Base-by-base conservation (phyloP, 23 tunicate genomes). In the Styela clava region DNA sequence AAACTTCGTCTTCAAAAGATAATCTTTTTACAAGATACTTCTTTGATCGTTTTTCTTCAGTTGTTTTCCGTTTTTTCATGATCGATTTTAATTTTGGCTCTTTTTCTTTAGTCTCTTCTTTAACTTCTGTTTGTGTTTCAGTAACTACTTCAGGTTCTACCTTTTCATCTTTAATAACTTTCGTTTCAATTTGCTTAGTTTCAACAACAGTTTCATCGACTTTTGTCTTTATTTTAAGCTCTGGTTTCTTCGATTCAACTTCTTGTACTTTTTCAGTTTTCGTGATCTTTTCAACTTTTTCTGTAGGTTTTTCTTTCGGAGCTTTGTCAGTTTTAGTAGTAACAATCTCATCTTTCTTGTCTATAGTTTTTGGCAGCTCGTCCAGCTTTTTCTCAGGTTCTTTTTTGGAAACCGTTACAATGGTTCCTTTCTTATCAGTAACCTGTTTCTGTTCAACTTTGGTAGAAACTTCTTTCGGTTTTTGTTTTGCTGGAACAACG, bases 1-100 rank as follows among this genome's bases (percentile, higher is more conserved):
- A 35, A 76, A 76, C 81, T 76, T 76, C 77, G 29, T 71, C 31
- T 44, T 76, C 81, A 44, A 76, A 35, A 16, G 81, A 76, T 44
- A 51, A 56, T 76, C 65, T 76, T 52, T 76, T 76, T 22, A 27
- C 67, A 21, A 35, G 24, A 35, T 20, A 26, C 44, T 76, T 36
- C 32, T 52, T 76, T 25, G 81, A 51, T 44, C 28, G 2, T 23
- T 44, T 76, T 51, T 25, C 80, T 19, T 76, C 52, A 9, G 62
- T 2, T 0, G n/a, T 1, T 1, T 44, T 56, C 7, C 35, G 77
- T 16, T 71, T 71, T 16, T 71, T 71, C 77, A 71, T 71, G 29
- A 71, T 71, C 7, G 77, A 71, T 71, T 71, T 71, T 16, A 44
- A 27, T 2, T 76, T 52, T 18, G 67, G 67, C 22, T 1, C 71